Evolutionary conservation across 2,888 invertebrate genomes (phyloP).

Genomic region (Desoria tigrina): DNA sequence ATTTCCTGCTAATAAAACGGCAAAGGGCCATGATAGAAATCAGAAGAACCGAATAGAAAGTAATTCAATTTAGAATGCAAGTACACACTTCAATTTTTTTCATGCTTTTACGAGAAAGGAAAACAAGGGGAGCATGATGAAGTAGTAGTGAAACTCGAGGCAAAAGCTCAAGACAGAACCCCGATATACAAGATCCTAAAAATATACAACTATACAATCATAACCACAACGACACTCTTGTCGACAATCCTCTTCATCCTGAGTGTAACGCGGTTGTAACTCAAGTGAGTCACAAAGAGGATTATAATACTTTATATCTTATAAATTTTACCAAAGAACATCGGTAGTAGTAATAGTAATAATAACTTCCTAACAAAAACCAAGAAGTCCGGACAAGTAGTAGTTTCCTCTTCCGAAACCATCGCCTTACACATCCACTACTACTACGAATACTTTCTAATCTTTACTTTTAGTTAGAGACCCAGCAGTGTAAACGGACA

Average conservation of each 20-base stretch:
- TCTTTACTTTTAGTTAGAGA: too few species aligned
- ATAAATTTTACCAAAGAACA: constrained; percentile 41
- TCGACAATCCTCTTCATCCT: constrained; percentile 11
- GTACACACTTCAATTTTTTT: constrained; percentile 34
- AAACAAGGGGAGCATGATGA: constrained; percentile 6
- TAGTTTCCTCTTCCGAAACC: background rate
- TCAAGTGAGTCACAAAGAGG: constrained; percentile 33
- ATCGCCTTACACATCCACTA: background rate
- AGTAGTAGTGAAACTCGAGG: too few species aligned
- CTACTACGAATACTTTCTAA: background rate
- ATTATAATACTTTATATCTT: constrained; percentile 40
- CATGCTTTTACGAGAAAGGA: constrained; percentile 7
- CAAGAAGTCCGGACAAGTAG: constrained; percentile 11
- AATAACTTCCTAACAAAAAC: constrained; percentile 25
- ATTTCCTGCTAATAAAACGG: too few species aligned
- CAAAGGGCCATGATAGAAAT: too few species aligned
- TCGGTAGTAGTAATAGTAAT: constrained; percentile 39
- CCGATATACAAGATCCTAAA: too few species aligned
- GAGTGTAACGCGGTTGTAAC: constrained; percentile 5
- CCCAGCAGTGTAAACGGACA: background rate
- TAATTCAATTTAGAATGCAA: constrained; percentile 39
- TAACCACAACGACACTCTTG: constrained; percentile 7
- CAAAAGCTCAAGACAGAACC: too few species aligned
- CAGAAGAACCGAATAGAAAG: constrained; percentile 16
- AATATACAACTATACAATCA: background rate